These are phyloP conservation scores for Mormyrus hasselquistii DNA, from an alignment of 2,797 vertebrate genomes.

Conservation along the genomic window DNA sequence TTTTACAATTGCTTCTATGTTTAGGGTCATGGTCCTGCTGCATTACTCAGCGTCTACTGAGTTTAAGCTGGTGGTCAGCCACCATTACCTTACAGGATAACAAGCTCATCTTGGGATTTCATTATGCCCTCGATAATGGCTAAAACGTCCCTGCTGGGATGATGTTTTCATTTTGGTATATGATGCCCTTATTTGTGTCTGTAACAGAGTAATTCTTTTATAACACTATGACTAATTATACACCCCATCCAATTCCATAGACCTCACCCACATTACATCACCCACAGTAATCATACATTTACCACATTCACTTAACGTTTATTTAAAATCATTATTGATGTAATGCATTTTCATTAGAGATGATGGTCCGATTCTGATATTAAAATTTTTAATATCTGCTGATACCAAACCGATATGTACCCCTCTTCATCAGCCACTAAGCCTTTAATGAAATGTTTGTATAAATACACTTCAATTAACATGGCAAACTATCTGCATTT, in stretches of 20 bases:
- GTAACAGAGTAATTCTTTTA: not conserved
- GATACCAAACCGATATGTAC: too few species aligned
- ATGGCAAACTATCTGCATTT: too few species aligned
- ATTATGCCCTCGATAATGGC: not conserved
- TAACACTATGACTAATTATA: not conserved
- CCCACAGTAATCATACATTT: not conserved
- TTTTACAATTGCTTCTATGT: not conserved
- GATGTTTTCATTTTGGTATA: not conserved
- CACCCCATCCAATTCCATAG: not conserved
- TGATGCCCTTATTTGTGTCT: not conserved
- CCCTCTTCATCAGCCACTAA: too few species aligned
- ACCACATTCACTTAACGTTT: not conserved
- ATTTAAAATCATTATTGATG: not conserved
- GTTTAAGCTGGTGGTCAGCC: not conserved
- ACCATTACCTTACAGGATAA: not conserved
- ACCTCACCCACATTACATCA: not conserved
- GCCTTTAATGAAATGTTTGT: too few species aligned
- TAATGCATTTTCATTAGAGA: not conserved
- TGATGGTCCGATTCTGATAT: too few species aligned
- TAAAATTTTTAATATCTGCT: too few species aligned
- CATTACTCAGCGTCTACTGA: not conserved
- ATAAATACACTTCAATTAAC: too few species aligned
- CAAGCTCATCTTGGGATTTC: not conserved
- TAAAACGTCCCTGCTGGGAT: not conserved
- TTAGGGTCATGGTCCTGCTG: not conserved